Base-by-base conservation (phyloP, 2,797 vertebrate genomes). In the Clarias fuscus region DNA sequence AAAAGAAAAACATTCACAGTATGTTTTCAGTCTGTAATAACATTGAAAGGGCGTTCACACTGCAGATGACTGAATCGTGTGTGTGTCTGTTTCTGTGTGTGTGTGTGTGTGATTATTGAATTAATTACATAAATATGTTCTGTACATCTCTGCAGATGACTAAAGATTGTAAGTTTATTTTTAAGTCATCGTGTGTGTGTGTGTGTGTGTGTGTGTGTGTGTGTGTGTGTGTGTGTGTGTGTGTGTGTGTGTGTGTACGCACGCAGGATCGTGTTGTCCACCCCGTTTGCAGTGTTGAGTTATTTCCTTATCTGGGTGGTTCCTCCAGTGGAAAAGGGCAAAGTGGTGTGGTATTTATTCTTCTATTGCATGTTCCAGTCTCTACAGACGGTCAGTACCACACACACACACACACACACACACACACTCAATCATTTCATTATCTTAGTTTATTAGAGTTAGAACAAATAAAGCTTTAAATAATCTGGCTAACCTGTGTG, bases 351-450 rank as follows among this genome's bases (percentile, higher is more conserved):
- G 97, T 98, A 97, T 90, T 94, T 99, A 78, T 56, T 97, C 87
- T 98, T 98, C 94, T 99, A 99, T 93, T 99, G 98, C 94, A 91
- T 96, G 89, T 99, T 99, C 94, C 97, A 99, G 94, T 96, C 97
- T 0, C 95, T 99, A 1, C 97, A 98, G 89, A 99, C 98, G 91
- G 98, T 99, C 81, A 94, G 98, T 95, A 83, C 22, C 4, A 3
- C 1, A 24, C 13, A 14, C 37, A 22, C 37, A 43, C 37, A 40
- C 71, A 48, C 43, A 5, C 40, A 70, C 30, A 18, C 13, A 58
- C 56, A 58, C 56, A 62, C 61, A 62, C 61, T 64, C 62, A 30
- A 14, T 5, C 27, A 14, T 67, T 30, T 68, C 4, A 7, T 37
- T 70, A 8, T 33, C 27, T 37, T 40, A 37, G 8, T 67, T 65